Evolutionary conservation across 2,113 vertebrate species (phyloP).

Genomic region (Aldabrachelys gigantea): DNA sequence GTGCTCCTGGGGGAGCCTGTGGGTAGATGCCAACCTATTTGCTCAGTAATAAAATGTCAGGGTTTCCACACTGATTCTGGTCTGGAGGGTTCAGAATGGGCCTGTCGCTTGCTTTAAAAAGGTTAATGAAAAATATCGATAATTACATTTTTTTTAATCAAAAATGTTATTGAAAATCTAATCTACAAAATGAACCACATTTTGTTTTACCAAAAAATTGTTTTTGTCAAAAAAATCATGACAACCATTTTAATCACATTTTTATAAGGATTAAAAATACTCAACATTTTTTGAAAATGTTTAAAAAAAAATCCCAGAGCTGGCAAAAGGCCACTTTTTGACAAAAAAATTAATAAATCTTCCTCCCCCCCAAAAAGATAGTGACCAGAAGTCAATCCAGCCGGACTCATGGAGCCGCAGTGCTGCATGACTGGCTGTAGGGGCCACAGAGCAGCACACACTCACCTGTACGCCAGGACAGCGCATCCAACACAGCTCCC

Average conservation of each 20-base stretch:
- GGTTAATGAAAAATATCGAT: background rate
- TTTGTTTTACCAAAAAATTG: background rate
- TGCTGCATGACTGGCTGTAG: background rate
- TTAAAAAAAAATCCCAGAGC: background rate
- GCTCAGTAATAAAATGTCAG: background rate
- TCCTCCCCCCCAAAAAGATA: no score
- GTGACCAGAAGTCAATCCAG: background rate
- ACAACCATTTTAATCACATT: background rate
- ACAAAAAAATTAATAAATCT: background rate
- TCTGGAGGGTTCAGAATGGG: background rate
- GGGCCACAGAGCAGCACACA: background rate
- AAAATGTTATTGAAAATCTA: background rate
- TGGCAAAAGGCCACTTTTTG: background rate
- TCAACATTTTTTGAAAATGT: background rate
- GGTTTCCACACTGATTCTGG: background rate
- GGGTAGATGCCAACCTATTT: background rate
- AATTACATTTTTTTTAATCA: background rate
- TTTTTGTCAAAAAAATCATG: background rate
- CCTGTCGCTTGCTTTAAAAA: background rate
- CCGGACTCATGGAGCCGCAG: background rate
- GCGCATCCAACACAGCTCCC: slow-evolving; percentile 82
- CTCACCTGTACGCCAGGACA: slow-evolving; percentile 90
- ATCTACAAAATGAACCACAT: background rate
- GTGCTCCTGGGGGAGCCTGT: background rate
- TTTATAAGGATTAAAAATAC: background rate